These are phyloP conservation scores for Mya arenaria DNA, from an alignment of 1,140 invertebrate genomes.

Conservation along the genomic window DNA sequence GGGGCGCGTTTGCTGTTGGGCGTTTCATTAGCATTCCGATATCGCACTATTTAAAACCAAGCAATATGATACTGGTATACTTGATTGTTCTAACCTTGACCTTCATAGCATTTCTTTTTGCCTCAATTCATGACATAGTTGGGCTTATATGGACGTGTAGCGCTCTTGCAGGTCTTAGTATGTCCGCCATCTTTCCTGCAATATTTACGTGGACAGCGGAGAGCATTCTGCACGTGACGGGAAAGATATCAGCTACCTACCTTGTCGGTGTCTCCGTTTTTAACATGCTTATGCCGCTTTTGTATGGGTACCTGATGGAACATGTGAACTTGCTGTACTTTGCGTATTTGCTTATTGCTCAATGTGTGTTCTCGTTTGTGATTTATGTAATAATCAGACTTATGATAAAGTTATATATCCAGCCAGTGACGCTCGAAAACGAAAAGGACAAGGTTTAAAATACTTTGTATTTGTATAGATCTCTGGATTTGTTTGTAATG, in stretches of 20 bases:
- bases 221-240: conserved; percentile 60
- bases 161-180: conserved; percentile 49
- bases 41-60: conserved; percentile 40
- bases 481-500: too few relatives aligned
- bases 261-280: conserved; percentile 63
- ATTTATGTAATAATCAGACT: conserved; percentile 40
- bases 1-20: conserved; percentile 59
- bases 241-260: conserved; percentile 58
- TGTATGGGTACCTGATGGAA: conserved; percentile 64
- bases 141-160: conserved; percentile 25
- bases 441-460: too few relatives aligned
- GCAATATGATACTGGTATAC: conserved; percentile 54
- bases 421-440: neutral
- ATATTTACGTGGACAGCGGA: conserved; percentile 65
- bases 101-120: conserved; percentile 47
- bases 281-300: conserved; percentile 59
- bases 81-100: conserved; percentile 22
- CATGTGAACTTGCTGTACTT: conserved; percentile 63
- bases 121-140: neutral
- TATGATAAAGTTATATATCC: neutral
- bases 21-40: conserved; percentile 60
- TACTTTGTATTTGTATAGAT: too few relatives aligned
- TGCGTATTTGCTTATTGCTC: conserved; percentile 57
- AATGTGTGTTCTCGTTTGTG: conserved; percentile 40
- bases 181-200: conserved; percentile 65